These are phyloP conservation scores for Dicyrtoma fusca DNA, from an alignment of 2,888 invertebrate species.

Conservation along the genomic window DNA sequence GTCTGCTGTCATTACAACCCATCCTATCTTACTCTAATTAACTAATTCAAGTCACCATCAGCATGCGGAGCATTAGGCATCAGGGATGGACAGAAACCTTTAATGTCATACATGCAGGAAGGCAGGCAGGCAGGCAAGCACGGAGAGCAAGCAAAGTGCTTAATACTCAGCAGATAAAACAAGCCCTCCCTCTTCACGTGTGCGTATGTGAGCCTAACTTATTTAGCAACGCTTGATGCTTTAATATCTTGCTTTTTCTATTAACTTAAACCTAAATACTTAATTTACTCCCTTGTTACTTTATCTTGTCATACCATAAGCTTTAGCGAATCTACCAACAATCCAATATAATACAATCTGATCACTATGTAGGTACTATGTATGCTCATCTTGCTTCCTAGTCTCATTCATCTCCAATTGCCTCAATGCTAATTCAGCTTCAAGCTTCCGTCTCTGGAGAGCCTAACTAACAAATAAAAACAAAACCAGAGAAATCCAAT, in stretches of 20 bases:
- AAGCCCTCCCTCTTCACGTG: slow-evolving; percentile 3
- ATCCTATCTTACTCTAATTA: slow-evolving; percentile 31
- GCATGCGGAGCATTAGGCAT: background rate
- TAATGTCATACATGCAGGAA: too few relatives aligned
- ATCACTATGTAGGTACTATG: too few relatives aligned
- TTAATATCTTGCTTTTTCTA: slow-evolving; percentile 17
- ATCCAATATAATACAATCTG: too few relatives aligned
- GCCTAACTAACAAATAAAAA: too few relatives aligned
- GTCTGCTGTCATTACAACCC: slow-evolving; percentile 27
- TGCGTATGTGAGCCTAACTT: slow-evolving; percentile 2
- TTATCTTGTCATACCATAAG: background rate
- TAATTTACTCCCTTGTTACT: background rate
- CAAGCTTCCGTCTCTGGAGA: too few relatives aligned
- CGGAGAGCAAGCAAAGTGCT: background rate
- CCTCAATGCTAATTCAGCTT: too few relatives aligned
- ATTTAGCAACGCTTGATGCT: slow-evolving; percentile 15
- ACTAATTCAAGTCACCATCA: slow-evolving; percentile 27
- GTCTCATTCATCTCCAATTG: too few relatives aligned
- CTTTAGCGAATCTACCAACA: background rate
- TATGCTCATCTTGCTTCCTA: too few relatives aligned
- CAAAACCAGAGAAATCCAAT: too few relatives aligned
- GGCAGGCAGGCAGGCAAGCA: too few relatives aligned
- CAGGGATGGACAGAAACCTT: too few relatives aligned
- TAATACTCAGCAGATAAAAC: background rate
- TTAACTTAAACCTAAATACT: slow-evolving; percentile 2